Conservation (phyloP, 2,888 invertebrate species). For the Toxonevra muliebris region DNA sequence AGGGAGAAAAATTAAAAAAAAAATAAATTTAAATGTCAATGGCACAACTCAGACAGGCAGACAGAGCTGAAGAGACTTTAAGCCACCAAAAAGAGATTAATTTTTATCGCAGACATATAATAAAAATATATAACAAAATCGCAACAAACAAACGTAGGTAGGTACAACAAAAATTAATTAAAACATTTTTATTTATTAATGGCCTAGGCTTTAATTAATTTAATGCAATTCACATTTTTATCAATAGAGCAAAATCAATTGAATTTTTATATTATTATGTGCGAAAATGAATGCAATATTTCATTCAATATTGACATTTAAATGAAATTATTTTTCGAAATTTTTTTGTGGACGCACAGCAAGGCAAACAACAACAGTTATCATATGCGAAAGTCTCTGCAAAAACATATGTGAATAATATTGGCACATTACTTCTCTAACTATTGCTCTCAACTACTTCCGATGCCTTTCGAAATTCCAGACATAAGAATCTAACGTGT, state of each 20-base stretch:
- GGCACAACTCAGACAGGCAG: slow-evolving; percentile 13
- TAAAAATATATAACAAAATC: not conserved
- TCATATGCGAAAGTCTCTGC: too few species aligned
- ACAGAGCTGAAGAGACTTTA: too few species aligned
- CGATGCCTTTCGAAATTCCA: not conserved
- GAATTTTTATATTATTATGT: too few species aligned
- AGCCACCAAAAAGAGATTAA: not conserved
- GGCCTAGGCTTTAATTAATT: slow-evolving; percentile 27
- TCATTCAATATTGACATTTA: too few species aligned
- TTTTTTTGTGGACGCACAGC: too few species aligned
- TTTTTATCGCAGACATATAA: not conserved
- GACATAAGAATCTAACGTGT: slow-evolving; percentile 6
- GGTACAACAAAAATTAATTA: slow-evolving; percentile 21
- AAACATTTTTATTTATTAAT: slow-evolving; percentile 21
- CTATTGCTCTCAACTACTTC: too few species aligned
- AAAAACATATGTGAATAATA: too few species aligned
- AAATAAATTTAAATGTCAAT: slow-evolving; percentile 30
- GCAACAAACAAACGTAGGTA: not conserved
- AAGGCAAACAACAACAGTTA: too few species aligned
- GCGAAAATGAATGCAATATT: too few species aligned
- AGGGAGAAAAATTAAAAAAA: slow-evolving; percentile 8
- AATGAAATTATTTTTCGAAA: too few species aligned
- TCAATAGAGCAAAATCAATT: too few species aligned
- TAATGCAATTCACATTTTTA: slow-evolving; percentile 8
- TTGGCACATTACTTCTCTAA: too few species aligned